Evolutionary conservation across 1,140 invertebrate species (phyloP).

Genomic region (Megalonaias nervosa): DNA sequence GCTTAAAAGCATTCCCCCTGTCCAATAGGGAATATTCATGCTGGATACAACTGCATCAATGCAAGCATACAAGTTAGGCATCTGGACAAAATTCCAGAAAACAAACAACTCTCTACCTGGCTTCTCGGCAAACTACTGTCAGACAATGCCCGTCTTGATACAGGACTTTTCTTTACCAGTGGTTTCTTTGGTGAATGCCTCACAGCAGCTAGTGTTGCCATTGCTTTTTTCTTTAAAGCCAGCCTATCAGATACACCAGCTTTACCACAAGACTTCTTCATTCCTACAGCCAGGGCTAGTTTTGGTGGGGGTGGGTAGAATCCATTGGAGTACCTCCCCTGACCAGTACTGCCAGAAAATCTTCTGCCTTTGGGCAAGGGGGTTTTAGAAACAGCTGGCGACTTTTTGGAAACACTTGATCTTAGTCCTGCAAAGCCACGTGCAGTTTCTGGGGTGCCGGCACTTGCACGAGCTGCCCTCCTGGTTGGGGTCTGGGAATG

Average conservation of each 20-base stretch:
- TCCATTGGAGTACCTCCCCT: too few relatives aligned
- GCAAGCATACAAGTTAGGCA: too few relatives aligned
- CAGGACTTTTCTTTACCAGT: neutral
- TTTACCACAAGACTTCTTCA: constrained; percentile 19
- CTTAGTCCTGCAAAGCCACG: constrained; percentile 57
- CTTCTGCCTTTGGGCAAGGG: constrained; percentile 17
- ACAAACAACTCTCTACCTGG: constrained; percentile 6
- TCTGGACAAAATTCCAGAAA: too few relatives aligned
- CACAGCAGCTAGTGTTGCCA: constrained; percentile 40
- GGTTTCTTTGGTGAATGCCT: constrained; percentile 24
- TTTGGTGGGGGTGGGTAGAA: neutral
- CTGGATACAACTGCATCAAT: too few relatives aligned
- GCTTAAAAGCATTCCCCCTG: too few relatives aligned
- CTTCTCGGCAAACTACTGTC: constrained; percentile 27
- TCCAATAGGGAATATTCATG: too few relatives aligned
- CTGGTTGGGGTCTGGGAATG: constrained; percentile 45
- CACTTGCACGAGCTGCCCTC: constrained; percentile 64
- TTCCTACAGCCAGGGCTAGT: constrained; percentile 9
- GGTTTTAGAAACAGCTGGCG: constrained; percentile 8
- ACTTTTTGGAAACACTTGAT: constrained; percentile 23
- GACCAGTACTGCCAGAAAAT: too few relatives aligned
- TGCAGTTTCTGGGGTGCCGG: constrained; percentile 64
- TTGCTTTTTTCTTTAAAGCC: constrained; percentile 42
- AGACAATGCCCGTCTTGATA: constrained; percentile 9
- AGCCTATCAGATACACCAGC: constrained; percentile 33